Evolutionary conservation across 2,797 vertebrate genomes (phyloP).

Genomic region (Centropyge bicolor): DNA sequence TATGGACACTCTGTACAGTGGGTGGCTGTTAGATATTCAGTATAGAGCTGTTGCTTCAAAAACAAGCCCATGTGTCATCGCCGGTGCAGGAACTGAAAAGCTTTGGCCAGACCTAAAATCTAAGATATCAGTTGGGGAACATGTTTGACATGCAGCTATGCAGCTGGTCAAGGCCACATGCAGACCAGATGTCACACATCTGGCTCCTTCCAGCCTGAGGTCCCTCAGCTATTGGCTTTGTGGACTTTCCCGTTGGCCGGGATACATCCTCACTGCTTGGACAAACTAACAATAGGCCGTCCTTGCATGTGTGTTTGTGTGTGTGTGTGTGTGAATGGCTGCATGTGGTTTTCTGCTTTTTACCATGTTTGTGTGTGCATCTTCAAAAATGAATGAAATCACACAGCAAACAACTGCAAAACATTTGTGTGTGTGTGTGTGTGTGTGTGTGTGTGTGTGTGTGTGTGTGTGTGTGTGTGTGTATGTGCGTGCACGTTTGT

Average conservation of each 20-base stretch:
- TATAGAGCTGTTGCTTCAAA: conserved; percentile 49
- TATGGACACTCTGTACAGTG: conserved; percentile 32
- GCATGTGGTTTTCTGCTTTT: conserved; percentile 57
- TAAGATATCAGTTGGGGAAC: conserved; percentile 56
- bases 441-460: conserved; percentile 18
- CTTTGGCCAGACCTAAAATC: conserved; percentile 37
- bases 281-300: conserved; percentile 70
- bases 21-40: conserved; percentile 28
- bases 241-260: conserved; percentile 78
- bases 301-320: conserved; percentile 40
- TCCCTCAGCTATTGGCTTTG: conserved; percentile 64
- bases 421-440: conserved; percentile 30
- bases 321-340: conserved; percentile 20
- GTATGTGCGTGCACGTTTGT: conserved; percentile 35
- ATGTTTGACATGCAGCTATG: conserved; percentile 68
- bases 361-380: conserved; percentile 45
- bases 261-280: conserved; percentile 65
- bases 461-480: conserved; percentile 18
- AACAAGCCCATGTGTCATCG: conserved; percentile 60
- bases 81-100: conserved; percentile 32
- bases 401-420: conserved; percentile 44
- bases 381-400: conserved; percentile 57
- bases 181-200: conserved; percentile 78
- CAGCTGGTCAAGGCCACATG: conserved; percentile 71
- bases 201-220: conserved; percentile 50